These are phyloP conservation scores for Drosophila anomelani DNA, from an alignment of 2,888 invertebrate species.

Conservation along the genomic window DNA sequence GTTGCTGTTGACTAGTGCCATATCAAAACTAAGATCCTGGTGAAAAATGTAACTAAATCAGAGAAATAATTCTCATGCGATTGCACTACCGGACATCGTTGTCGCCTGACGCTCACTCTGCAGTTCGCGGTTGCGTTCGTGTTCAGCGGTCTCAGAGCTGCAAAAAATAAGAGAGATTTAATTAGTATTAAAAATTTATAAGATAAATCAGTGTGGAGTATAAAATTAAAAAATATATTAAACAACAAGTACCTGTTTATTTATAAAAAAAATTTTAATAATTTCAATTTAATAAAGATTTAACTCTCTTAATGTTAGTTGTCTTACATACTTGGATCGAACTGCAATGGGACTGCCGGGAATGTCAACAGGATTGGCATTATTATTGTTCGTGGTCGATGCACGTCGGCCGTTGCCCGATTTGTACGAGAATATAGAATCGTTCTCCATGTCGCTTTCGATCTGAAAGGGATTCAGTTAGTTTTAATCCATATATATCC, in stretches of 20 bases:
- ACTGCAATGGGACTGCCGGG: slow-evolving; percentile 84
- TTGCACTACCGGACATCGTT: slow-evolving; percentile 85
- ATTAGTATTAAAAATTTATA: neutral
- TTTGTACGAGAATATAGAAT: slow-evolving; percentile 84
- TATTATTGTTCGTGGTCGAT: slow-evolving; percentile 84
- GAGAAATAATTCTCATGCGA: slow-evolving; percentile 86
- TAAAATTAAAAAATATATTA: too few species aligned
- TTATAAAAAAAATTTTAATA: too few species aligned
- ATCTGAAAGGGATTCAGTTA: slow-evolving; percentile 67
- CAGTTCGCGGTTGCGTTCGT: slow-evolving; percentile 83
- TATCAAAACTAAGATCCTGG: slow-evolving; percentile 67
- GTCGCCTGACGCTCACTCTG: slow-evolving; percentile 84
- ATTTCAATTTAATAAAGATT: too few species aligned
- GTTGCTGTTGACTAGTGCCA: slow-evolving; percentile 25
- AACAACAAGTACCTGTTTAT: too few species aligned
- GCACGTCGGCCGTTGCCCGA: slow-evolving; percentile 83
- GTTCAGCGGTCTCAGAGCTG: slow-evolving; percentile 85
- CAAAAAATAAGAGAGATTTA: neutral
- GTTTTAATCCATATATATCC: neutral
- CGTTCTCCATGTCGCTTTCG: slow-evolving; percentile 84
- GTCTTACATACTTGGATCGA: slow-evolving; percentile 83
- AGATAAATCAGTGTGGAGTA: neutral
- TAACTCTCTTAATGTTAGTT: too few species aligned
- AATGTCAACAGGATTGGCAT: slow-evolving; percentile 82
- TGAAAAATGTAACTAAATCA: slow-evolving; percentile 85